A percentile compares a stretch with the other conserved stretches of the same genome.
Conservation (phyloP, 2,888 invertebrate genomes). For the Synergus laeviventris region DNA sequence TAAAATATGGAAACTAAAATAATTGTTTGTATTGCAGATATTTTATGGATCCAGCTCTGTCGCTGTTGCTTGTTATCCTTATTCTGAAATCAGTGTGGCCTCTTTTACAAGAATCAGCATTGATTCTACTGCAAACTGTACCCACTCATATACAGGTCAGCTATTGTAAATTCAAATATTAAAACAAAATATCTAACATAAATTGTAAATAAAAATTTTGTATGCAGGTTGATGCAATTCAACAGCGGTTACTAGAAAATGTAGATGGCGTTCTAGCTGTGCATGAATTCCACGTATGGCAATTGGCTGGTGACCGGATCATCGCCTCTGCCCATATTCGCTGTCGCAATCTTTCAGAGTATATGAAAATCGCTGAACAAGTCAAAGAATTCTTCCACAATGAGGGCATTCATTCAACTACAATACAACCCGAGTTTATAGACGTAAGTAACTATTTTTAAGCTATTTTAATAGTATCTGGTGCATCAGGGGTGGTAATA, state of each 20-base stretch:
- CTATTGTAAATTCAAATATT: neutral
- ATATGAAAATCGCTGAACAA: constrained; percentile 97
- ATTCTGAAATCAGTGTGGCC: constrained; percentile 95
- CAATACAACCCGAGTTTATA: constrained; percentile 98
- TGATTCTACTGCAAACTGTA: constrained; percentile 97
- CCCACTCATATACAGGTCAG: constrained; percentile 93
- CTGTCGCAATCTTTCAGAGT: constrained; percentile 95
- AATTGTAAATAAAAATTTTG: neutral
- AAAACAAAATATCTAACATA: neutral
- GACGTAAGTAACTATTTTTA: constrained; percentile 79
- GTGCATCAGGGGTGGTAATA: too few relatives aligned
- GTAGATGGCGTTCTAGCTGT: constrained; percentile 97
- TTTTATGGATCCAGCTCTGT: constrained; percentile 97
- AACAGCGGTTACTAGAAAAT: constrained; percentile 89
- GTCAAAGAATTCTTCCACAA: constrained; percentile 99
- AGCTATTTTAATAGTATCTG: neutral
- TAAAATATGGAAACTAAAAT: neutral
- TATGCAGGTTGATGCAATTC: constrained; percentile 90
- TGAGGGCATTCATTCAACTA: constrained; percentile 98
- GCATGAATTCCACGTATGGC: constrained; percentile 99
- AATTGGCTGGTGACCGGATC: constrained; percentile 96
- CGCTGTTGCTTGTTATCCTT: constrained; percentile 90
- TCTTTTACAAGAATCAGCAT: constrained; percentile 92
- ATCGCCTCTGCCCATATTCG: constrained; percentile 98
- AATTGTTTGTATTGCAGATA: constrained; percentile 71